These are phyloP conservation scores for Aix galericulata DNA, from an alignment of 2,113 vertebrate species.

Conservation along the genomic window DNA sequence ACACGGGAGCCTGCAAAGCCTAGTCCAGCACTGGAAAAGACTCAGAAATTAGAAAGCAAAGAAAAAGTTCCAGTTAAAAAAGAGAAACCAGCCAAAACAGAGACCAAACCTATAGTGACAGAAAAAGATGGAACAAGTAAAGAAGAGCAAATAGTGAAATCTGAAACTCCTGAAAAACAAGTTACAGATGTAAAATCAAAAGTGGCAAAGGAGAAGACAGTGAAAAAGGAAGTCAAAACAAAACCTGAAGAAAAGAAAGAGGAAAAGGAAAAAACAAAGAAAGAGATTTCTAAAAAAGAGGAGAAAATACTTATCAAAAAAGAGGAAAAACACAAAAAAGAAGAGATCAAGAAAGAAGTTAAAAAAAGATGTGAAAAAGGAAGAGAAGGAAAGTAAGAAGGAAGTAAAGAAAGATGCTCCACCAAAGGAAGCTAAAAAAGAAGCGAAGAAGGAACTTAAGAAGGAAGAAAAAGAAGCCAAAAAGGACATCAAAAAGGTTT, in stretches of 20 bases:
- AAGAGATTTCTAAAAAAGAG: constrained; percentile 77
- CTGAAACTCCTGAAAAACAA: constrained; percentile 85
- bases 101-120: constrained; percentile 68
- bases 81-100: constrained; percentile 78
- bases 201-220: constrained; percentile 80
- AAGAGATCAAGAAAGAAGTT: constrained; percentile 82
- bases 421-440: constrained; percentile 83
- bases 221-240: constrained; percentile 87
- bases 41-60: constrained; percentile 88
- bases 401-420: constrained; percentile 83
- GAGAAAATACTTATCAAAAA: constrained; percentile 78
- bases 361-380: constrained; percentile 86
- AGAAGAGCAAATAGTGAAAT: constrained; percentile 78
- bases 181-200: constrained; percentile 86
- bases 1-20: constrained; percentile 80
- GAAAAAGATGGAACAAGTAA: constrained; percentile 84
- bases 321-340: constrained; percentile 83
- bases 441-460: constrained; percentile 86
- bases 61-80: constrained; percentile 87
- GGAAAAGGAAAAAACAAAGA: constrained; percentile 85
- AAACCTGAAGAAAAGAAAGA: constrained; percentile 88
- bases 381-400: constrained; percentile 79
- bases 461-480: constrained; percentile 91
- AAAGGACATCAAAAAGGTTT: constrained; percentile 84
- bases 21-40: constrained; percentile 77